Evolutionary conservation across 2,888 invertebrate species (phyloP).

Genomic region (Kuschelorhynchus macadamiae): DNA sequence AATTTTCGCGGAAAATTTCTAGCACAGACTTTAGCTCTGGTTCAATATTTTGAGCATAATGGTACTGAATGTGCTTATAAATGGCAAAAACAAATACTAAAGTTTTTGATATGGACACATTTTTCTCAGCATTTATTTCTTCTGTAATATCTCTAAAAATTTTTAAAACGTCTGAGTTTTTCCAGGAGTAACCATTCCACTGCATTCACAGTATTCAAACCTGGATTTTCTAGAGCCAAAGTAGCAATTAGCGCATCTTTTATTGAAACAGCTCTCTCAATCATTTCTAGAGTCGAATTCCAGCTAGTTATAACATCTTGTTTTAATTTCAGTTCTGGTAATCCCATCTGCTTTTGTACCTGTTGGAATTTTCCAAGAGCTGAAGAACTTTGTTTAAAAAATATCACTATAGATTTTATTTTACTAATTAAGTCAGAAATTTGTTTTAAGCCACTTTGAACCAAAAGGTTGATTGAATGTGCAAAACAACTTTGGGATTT

Average conservation of each 20-base stretch:
- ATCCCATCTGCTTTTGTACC: conserved; percentile 18
- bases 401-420: conserved; percentile 45
- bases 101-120: not conserved
- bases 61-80: too few relatives aligned
- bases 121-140: conserved; percentile 17
- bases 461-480: conserved; percentile 19
- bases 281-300: conserved; percentile 14
- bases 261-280: conserved; percentile 2
- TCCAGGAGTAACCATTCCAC: conserved; percentile 1
- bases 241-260: conserved; percentile 12
- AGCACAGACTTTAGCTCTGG: too few relatives aligned
- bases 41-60: too few relatives aligned
- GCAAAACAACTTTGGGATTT: conserved; percentile 28
- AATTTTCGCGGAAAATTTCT: too few relatives aligned
- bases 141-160: conserved; percentile 10
- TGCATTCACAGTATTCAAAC: conserved; percentile 1
- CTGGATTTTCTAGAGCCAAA: not conserved
- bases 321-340: conserved; percentile 15
- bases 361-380: conserved; percentile 20
- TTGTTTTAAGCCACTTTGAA: conserved; percentile 16
- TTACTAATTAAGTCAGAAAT: conserved; percentile 48
- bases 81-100: too few relatives aligned
- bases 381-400: conserved; percentile 20
- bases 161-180: not conserved
- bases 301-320: conserved; percentile 16